Base-by-base conservation (phyloP, 2,797 vertebrate species). In the Triplophysa yarkandensis region DNA sequence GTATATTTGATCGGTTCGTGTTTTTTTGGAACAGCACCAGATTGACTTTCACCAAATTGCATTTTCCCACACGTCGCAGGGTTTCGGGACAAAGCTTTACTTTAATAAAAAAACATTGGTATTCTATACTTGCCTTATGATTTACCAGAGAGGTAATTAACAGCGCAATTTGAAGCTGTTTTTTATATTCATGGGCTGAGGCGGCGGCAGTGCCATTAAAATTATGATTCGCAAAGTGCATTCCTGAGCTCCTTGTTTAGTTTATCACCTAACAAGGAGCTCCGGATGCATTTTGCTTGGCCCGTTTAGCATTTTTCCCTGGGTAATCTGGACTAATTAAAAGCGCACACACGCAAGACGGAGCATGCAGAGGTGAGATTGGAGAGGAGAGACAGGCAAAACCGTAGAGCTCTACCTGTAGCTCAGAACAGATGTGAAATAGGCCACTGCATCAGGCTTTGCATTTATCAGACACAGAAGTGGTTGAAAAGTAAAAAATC, bases 401-500 rank as follows among this genome's bases (percentile, higher is more conserved):
- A 71, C 80, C 85, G 68, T 71, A 70, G 79, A 68, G 76, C 73
- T 61, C 17, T 70, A 81, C 75, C 68, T 74, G 68, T 76, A 44
- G 68, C 77, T 77, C 78, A 85, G 79, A 82, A 85, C 81, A 75
- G 63, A 72, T 50, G 64, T 78, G 76, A 74, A 68, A 72, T 62
- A 77, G 80, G 79, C 83, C 82, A 68, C 80, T 76, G 76, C 10
- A 30, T 64, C 82, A 62, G 23, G 34, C 66, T 54, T 39, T 60
- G 28, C 1, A 0, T 48, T 23, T 46, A 16, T 32, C 44, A 43
- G 27, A 43, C 19, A 48, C 19, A 61, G 19, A 25, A 17, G 11
- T 9, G 67, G 16, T 44, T 30, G 34, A 57, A 68, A 19, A 50
- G 7, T 41, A 17, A 6, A 54, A 34, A 4, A 36, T 32, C 52